Conservation (phyloP, 2,888 invertebrate genomes). For the Melieria crassipennis region DNA sequence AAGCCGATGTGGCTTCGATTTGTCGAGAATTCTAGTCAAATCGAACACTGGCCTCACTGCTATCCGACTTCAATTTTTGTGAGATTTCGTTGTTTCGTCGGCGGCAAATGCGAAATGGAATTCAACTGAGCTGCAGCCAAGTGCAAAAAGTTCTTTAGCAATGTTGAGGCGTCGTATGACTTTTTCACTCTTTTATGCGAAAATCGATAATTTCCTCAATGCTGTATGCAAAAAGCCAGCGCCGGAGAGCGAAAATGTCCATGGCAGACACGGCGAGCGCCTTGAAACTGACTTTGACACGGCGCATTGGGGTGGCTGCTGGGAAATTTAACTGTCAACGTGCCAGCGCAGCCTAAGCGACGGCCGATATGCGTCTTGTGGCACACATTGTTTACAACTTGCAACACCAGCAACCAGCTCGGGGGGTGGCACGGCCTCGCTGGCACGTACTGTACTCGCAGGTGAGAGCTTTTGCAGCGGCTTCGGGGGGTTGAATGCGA, state of each 20-base stretch:
- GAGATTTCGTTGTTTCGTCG: conserved; percentile 12
- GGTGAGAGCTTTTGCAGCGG: neutral
- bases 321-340: conserved; percentile 32
- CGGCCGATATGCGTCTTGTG: neutral
- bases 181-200: conserved; percentile 44
- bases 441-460: neutral
- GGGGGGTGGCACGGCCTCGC: neutral
- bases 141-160: too few species aligned
- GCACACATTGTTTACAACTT: conserved; percentile 25
- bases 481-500: neutral
- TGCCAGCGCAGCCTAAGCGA: neutral
- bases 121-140: neutral
- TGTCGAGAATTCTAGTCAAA: too few species aligned
- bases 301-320: conserved; percentile 9
- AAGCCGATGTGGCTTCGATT: neutral
- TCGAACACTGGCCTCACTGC: too few species aligned
- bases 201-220: conserved; percentile 60
- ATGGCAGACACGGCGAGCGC: conserved; percentile 33
- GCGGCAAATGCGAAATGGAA: conserved; percentile 25
- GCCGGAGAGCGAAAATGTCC: conserved; percentile 21
- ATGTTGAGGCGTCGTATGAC: conserved; percentile 26
- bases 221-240: neutral
- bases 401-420: neutral
- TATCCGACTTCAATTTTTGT: neutral
- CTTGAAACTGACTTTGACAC: conserved; percentile 38